Base-by-base conservation (phyloP, 2,113 vertebrate genomes). In the Lagenorhynchus albirostris region DNA sequence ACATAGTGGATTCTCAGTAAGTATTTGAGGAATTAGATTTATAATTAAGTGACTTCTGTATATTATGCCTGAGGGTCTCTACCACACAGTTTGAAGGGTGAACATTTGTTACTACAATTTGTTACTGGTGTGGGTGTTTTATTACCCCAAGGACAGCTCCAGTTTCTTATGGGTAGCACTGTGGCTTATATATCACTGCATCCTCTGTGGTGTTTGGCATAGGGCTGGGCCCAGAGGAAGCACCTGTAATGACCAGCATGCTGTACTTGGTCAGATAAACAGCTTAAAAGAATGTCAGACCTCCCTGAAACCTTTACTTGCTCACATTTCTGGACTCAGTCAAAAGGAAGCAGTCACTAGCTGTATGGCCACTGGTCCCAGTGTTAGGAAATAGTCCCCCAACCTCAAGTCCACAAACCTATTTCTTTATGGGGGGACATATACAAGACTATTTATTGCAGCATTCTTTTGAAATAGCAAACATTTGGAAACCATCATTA, bases 11-110 rank as follows among this genome's bases (percentile, higher is more conserved):
- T 55, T 20, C 67, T 89, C 79, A 86, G 33, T 26, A 86, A 88
- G 55, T 84, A 88, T n/a, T 81, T 88, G 63, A 88, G 73, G 62
- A 88, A 95, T 94, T 91, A n/a, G 44, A 94, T 65, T 84, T 68
- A 23, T 92, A 91, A 93, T 88, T 93, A 87, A 94, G n/a, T 76
- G n/a, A 36, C 50, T 70, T 80, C 26, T 84, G 6, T 70, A 89
- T 44, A 41, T 76, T 83, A 80, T 88, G 36, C 74, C 55, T 63
- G 63, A 47, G 74, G 8, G 13, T 44, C 84, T 87, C 68, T 65
- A 55, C 13, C 60, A 84, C 29, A 62, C 23, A 65, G 41, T 74
- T 93, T 68, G 33, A 84, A 74, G 74, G 84, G 41, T 60, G 92
- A 93, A 96, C 38, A 23, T 53, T 55, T 70, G 44, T 73, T 94